These are phyloP conservation scores for Bovichtus diacanthus DNA, from an alignment of 2,797 vertebrate genomes.

Conservation along the genomic window DNA sequence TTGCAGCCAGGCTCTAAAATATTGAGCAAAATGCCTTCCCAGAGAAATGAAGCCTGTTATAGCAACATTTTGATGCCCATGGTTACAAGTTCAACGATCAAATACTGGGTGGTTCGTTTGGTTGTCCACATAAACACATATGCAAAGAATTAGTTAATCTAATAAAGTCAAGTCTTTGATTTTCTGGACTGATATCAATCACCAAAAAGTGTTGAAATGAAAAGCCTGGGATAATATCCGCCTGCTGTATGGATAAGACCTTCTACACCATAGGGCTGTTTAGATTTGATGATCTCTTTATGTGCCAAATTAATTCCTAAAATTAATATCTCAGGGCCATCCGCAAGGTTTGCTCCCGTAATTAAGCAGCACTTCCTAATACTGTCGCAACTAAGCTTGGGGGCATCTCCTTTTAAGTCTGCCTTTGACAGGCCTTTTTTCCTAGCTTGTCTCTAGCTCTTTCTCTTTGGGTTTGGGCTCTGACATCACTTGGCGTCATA, in stretches of 20 bases:
- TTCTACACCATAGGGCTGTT: slow-evolving; percentile 72
- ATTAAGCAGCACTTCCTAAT: slow-evolving; percentile 81
- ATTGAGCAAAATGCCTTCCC: background rate
- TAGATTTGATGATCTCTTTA: slow-evolving; percentile 82
- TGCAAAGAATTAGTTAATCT: background rate
- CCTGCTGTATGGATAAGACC: slow-evolving; percentile 61
- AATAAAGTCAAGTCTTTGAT: slow-evolving; percentile 25
- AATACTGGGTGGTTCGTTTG: background rate
- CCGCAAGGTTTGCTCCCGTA: slow-evolving; percentile 78
- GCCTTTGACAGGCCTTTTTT: slow-evolving; percentile 46
- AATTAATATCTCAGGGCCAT: slow-evolving; percentile 83
- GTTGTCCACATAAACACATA: background rate
- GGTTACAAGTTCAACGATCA: background rate
- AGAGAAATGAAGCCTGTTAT: background rate
- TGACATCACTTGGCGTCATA: slow-evolving; percentile 51
- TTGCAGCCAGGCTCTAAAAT: background rate
- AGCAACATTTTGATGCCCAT: background rate
- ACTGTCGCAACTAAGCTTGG: slow-evolving; percentile 63
- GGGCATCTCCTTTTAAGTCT: slow-evolving; percentile 71
- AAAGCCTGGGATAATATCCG: slow-evolving; percentile 40
- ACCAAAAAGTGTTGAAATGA: slow-evolving; percentile 38
- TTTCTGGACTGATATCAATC: slow-evolving; percentile 43
- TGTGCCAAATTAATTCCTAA: slow-evolving; percentile 83
- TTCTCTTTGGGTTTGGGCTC: slow-evolving; percentile 13
- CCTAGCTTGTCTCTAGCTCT: background rate